Conservation (phyloP, 2,113 vertebrate genomes). For the Heptranchias perlo region DNA sequence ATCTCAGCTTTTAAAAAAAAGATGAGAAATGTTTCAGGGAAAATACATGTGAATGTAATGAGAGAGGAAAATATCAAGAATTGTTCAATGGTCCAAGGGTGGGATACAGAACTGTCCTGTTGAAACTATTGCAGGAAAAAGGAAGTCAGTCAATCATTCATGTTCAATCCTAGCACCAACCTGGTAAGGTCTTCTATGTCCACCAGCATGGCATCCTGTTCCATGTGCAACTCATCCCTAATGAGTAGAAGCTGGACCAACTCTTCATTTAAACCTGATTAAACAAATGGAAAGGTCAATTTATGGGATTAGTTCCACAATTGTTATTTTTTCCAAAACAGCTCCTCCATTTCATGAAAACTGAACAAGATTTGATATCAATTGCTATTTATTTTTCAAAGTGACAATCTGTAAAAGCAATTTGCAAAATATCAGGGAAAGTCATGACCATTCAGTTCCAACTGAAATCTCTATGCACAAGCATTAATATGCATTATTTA, state of each 20-base stretch:
- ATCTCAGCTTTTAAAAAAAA: not conserved
- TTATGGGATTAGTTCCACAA: not conserved
- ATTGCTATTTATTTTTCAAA: not conserved
- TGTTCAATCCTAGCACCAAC: constrained; percentile 50
- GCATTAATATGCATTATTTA: not conserved
- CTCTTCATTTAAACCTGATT: constrained; percentile 90
- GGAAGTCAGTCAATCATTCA: not conserved
- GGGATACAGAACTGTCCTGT: not conserved
- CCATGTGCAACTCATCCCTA: constrained; percentile 92
- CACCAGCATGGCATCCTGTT: constrained; percentile 97
- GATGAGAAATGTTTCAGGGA: constrained; percentile 34
- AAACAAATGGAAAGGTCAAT: not conserved
- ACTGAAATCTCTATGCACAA: not conserved
- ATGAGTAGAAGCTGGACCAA: constrained; percentile 94
- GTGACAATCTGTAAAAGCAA: not conserved
- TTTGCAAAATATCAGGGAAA: not conserved
- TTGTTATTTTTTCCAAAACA: not conserved
- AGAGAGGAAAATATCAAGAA: not conserved
- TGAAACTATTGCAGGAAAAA: not conserved
- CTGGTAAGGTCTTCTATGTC: constrained; percentile 98
- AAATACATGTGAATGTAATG: constrained; percentile 1
- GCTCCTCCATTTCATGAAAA: not conserved
- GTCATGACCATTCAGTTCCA: not conserved
- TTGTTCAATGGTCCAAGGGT: not conserved
- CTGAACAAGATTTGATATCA: not conserved